These are phyloP conservation scores for Pseudochirops corinnae DNA, from an alignment of 2,797 vertebrate genomes.

Conservation along the genomic window DNA sequence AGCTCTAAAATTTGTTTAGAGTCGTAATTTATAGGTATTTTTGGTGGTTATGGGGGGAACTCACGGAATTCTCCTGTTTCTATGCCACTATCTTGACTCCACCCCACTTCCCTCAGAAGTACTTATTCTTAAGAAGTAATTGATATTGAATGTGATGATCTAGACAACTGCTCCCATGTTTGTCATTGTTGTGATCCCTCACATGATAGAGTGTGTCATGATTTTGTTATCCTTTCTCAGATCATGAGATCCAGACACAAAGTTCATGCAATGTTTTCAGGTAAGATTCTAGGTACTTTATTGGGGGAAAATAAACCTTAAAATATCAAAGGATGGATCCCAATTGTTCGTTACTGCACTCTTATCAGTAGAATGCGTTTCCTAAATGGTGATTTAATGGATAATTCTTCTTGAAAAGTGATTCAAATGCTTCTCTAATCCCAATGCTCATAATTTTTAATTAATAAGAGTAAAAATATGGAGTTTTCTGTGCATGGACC, in stretches of 20 bases:
- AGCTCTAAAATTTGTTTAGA: too few relatives aligned
- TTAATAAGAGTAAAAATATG: too few relatives aligned
- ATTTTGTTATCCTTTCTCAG: background rate
- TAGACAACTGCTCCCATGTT: background rate
- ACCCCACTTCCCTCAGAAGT: background rate
- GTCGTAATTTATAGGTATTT: too few relatives aligned
- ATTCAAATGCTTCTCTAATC: too few relatives aligned
- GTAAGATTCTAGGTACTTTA: conserved; percentile 49
- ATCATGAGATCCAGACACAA: conserved; percentile 31
- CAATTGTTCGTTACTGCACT: conserved; percentile 51
- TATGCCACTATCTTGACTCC: too few relatives aligned
- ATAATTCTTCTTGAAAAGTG: conserved; percentile 26
- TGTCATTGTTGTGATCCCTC: background rate
- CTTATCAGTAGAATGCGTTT: conserved; percentile 78
- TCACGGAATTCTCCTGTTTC: too few relatives aligned
- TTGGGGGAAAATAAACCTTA: conserved; percentile 49
- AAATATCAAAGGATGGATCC: conserved; percentile 60
- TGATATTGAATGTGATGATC: conserved; percentile 1
- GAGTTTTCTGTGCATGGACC: too few relatives aligned
- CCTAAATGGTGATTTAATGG: conserved; percentile 40
- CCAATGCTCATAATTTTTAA: too few relatives aligned
- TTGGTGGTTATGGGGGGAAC: too few relatives aligned
- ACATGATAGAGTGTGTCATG: background rate
- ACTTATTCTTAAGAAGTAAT: background rate
- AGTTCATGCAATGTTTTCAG: conserved; percentile 27